Evolutionary conservation across 2,888 invertebrate genomes (phyloP).

Genomic region (Drosophila longiperda): DNA sequence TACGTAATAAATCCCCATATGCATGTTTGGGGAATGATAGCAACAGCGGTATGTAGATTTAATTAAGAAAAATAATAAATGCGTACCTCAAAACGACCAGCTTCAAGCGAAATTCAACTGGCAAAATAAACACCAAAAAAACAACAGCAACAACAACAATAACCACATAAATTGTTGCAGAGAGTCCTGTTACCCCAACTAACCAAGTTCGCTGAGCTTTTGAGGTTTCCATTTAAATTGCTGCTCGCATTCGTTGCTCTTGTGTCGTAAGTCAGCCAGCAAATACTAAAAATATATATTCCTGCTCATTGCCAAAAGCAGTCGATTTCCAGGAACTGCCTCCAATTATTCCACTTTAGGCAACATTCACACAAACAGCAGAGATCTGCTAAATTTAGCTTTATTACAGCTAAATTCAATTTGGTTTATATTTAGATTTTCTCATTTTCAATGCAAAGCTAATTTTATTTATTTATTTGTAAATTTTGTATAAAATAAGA

Average conservation of each 20-base stretch:
- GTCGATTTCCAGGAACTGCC: conserved; percentile 50
- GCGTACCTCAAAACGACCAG: conserved; percentile 39
- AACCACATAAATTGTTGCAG: conserved; percentile 59
- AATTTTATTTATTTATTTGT: background rate
- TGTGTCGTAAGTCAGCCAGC: conserved; percentile 41
- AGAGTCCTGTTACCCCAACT: conserved; percentile 12
- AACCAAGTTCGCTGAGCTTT: conserved; percentile 31
- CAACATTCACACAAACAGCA: background rate
- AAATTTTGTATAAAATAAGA: background rate
- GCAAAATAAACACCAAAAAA: conserved; percentile 20
- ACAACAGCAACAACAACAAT: conserved; percentile 17
- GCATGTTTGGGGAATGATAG: conserved; percentile 3
- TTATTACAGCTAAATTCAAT: conserved; percentile 18
- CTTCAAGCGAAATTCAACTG: conserved; percentile 38
- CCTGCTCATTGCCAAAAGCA: conserved; percentile 55
- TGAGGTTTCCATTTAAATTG: conserved; percentile 53
- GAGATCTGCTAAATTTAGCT: conserved; percentile 34
- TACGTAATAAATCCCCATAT: background rate
- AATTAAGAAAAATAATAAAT: conserved; percentile 78
- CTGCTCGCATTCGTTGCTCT: conserved; percentile 1
- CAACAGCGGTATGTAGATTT: conserved; percentile 62
- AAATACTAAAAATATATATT: conserved; percentile 54
- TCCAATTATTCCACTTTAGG: background rate
- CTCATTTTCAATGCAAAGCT: background rate
- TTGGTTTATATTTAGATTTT: background rate